Conservation (phyloP, 2,797 vertebrate genomes). For the Avahi laniger region DNA sequence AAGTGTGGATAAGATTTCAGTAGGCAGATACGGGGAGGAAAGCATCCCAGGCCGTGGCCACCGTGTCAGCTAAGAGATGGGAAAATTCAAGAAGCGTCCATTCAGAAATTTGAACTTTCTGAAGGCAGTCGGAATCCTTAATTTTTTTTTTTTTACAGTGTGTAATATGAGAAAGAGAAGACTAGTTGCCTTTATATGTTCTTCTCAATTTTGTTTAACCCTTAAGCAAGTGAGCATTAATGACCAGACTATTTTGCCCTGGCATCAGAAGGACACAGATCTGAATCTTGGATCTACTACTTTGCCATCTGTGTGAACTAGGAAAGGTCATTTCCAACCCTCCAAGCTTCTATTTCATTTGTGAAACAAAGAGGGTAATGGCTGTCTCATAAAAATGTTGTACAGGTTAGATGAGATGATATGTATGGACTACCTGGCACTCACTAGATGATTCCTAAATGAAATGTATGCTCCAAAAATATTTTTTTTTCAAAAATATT, state of each 20-base stretch:
- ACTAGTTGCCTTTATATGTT: neutral
- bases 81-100: neutral
- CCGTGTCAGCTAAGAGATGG: neutral
- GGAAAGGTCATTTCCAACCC: neutral
- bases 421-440: fast-evolving
- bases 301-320: neutral
- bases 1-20: neutral
- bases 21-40: no score
- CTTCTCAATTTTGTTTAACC: neutral
- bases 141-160: neutral
- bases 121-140: neutral
- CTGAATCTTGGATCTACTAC: neutral
- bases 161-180: neutral
- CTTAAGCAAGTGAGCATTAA: neutral
- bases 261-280: neutral
- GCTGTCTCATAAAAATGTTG: neutral
- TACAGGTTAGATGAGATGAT: fast-evolving
- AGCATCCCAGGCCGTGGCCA: neutral
- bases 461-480: neutral
- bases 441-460: neutral
- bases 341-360: neutral
- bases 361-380: neutral
- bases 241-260: no score
- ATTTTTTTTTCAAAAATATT: neutral
- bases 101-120: neutral